These are phyloP conservation scores for Mola mola DNA, from an alignment of 2,113 vertebrate species.

Conservation along the genomic window DNA sequence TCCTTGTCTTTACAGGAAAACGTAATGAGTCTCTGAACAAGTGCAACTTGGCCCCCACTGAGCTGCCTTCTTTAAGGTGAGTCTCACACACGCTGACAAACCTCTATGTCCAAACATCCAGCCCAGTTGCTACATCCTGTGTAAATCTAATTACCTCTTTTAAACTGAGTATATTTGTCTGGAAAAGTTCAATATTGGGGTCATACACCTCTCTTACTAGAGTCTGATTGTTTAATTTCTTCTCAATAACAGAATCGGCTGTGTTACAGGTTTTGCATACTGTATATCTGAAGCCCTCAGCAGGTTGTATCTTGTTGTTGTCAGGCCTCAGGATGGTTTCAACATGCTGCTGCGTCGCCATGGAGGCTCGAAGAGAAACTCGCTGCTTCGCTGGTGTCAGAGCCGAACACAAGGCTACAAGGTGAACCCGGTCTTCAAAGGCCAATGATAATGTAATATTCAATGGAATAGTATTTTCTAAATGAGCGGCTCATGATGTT, in stretches of 20 bases:
- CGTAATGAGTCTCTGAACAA: constrained; percentile 74
- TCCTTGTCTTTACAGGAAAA: constrained; percentile 66
- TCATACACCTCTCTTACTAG: not conserved
- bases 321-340: constrained; percentile 81
- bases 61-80: constrained; percentile 72
- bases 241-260: constrained; percentile 2
- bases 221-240: constrained; percentile 4
- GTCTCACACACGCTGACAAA: constrained; percentile 12
- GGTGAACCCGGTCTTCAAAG: constrained; percentile 57
- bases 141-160: not conserved
- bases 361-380: constrained; percentile 85
- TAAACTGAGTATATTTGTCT: constrained; percentile 8
- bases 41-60: constrained; percentile 72
- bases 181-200: not conserved
- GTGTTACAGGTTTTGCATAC: not conserved
- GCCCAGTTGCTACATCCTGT: not conserved
- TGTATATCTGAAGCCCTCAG: not conserved
- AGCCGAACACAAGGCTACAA: constrained; percentile 83
- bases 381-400: constrained; percentile 85
- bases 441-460: no score
- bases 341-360: constrained; percentile 81
- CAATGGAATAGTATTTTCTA: no score
- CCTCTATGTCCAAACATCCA: not conserved
- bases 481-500: no score
- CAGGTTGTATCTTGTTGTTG: constrained; percentile 3